These are phyloP conservation scores for Nyctalus aviator DNA, from an alignment of 2,797 vertebrate genomes.

Conservation along the genomic window DNA sequence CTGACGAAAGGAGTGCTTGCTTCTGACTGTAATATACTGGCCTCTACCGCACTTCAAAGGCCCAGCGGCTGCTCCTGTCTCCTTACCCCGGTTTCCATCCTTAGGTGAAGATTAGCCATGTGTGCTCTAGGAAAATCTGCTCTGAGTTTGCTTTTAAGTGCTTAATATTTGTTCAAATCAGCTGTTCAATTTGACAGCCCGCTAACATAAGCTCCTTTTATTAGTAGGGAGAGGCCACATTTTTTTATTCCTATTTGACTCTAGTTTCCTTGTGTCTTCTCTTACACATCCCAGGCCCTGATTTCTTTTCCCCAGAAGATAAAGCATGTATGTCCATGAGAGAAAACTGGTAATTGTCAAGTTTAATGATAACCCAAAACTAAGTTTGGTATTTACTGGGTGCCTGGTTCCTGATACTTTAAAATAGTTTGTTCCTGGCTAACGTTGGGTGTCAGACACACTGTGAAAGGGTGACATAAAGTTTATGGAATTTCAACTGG, in stretches of 20 bases:
- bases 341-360: constrained; percentile 63
- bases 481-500: constrained; percentile 54
- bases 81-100: constrained; percentile 72
- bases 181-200: constrained; percentile 78
- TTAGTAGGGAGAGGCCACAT: not conserved
- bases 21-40: constrained; percentile 81
- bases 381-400: constrained; percentile 59
- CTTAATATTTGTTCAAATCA: constrained; percentile 83
- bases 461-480: not conserved
- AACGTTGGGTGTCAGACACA: constrained; percentile 34
- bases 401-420: constrained; percentile 11
- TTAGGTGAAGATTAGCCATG: constrained; percentile 83
- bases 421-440: constrained; percentile 65
- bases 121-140: constrained; percentile 82
- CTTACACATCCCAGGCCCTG: not conserved
- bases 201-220: constrained; percentile 68
- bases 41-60: constrained; percentile 82
- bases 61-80: constrained; percentile 15
- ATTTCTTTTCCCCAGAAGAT: constrained; percentile 60
- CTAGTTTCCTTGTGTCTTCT: not conserved
- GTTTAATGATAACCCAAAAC: constrained; percentile 56
- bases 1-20: constrained; percentile 83
- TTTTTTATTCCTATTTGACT: constrained; percentile 38
- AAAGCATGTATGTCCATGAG: constrained; percentile 55
- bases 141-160: constrained; percentile 83